Conservation (phyloP, 2,888 invertebrate genomes). For the Vanessa cardui region DNA sequence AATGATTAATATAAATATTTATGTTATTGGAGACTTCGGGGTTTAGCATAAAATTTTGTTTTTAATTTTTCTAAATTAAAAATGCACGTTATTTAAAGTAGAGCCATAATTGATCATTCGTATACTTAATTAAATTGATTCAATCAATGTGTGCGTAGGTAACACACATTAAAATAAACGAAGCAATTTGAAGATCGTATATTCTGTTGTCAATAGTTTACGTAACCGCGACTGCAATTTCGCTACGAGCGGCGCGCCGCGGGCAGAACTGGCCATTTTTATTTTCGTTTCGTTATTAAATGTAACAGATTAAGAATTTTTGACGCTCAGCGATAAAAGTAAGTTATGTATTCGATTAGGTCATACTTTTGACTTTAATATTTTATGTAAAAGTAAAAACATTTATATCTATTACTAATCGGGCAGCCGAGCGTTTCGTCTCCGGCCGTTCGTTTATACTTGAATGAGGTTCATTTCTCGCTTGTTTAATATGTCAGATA, state of each 20-base stretch:
- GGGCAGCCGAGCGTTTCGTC: slow-evolving; percentile 44
- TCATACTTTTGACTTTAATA: slow-evolving; percentile 21
- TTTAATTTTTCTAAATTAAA: too few relatives aligned
- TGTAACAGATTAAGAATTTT: slow-evolving; percentile 25
- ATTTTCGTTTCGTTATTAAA: slow-evolving; percentile 23
- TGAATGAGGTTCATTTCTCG: slow-evolving; percentile 58
- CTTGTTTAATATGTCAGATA: slow-evolving; percentile 51
- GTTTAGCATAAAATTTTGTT: too few relatives aligned
- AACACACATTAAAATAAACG: neutral
- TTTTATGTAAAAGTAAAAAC: slow-evolving; percentile 17
- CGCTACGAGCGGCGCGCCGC: slow-evolving; percentile 21
- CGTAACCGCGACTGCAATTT: slow-evolving; percentile 25
- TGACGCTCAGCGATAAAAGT: slow-evolving; percentile 22
- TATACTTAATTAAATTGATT: neutral
- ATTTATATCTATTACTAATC: slow-evolving; percentile 32
- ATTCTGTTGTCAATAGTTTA: slow-evolving; percentile 12
- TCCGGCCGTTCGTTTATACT: slow-evolving; percentile 31
- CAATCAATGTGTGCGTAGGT: neutral
- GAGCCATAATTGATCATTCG: neutral
- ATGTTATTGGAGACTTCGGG: too few relatives aligned
- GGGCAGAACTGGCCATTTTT: slow-evolving; percentile 18
- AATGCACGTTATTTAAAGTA: too few relatives aligned
- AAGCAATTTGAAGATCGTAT: neutral
- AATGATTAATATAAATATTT: too few relatives aligned
- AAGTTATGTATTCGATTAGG: slow-evolving; percentile 15